phyloP scores from a whole-genome alignment of 2,113 vertebrate species.

The Pseudolaguvia tuberculata region DNA sequence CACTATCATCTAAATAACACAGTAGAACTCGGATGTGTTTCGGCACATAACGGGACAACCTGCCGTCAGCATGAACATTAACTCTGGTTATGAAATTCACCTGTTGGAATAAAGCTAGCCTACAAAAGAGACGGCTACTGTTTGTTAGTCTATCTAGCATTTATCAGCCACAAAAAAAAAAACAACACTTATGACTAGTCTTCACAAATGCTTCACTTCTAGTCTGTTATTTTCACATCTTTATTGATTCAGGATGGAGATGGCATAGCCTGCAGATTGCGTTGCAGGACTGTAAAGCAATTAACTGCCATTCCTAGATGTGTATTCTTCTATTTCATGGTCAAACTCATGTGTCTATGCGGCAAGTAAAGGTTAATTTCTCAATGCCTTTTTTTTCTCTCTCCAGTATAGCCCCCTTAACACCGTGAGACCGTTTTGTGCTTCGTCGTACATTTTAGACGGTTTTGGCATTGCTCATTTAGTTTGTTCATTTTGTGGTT shows the following conservation, averaged over 20 bases:
- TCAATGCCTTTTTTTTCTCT: conserved; percentile 7
- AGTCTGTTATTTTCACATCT: conserved; percentile 33
- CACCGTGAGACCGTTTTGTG: conserved; percentile 12
- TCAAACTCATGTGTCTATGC: conserved; percentile 23
- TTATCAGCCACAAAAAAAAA: conserved; percentile 1
- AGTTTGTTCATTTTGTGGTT: conserved; percentile 26
- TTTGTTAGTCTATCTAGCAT: conserved; percentile 28
- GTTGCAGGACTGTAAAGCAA: conserved; percentile 32
- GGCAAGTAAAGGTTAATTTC: conserved; percentile 3
- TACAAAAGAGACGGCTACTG: conserved; percentile 23
- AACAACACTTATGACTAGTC: conserved; percentile 20
- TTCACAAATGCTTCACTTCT: no score
- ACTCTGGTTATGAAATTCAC: conserved; percentile 18
- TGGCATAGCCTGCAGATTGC: conserved; percentile 34
- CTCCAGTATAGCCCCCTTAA: not conserved
- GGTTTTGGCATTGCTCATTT: conserved; percentile 24
- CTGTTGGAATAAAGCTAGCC: conserved; percentile 21
- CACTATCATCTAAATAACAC: conserved; percentile 26
- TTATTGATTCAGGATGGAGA: conserved; percentile 30
- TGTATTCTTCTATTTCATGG: conserved; percentile 36
- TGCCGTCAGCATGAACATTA: conserved; percentile 14
- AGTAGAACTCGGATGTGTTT: conserved; percentile 28
- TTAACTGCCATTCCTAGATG: conserved; percentile 35
- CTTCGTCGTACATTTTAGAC: conserved; percentile 26
- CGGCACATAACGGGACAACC: conserved; percentile 21